phyloP scores from a whole-genome alignment of 2,113 vertebrate species.

The Axis porcinus region DNA sequence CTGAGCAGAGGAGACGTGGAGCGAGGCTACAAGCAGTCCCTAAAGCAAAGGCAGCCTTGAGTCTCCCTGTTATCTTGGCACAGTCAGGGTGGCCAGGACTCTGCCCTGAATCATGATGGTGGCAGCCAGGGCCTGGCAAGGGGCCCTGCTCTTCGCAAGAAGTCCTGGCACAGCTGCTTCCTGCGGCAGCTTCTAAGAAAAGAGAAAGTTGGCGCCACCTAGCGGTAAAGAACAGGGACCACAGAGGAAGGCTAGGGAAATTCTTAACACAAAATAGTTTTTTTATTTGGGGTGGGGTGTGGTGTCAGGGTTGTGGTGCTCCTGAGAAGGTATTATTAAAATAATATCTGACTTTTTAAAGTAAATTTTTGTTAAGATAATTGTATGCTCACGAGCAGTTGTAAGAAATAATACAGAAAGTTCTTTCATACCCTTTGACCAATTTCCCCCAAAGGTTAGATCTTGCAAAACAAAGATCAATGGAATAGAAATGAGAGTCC shows the following conservation, averaged over 20 bases:
- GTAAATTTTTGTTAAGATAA: not conserved
- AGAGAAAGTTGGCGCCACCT: slow-evolving; percentile 5
- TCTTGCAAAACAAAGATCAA: not conserved
- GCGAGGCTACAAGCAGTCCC: not conserved
- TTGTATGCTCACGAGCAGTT: not conserved
- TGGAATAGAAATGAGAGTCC: not conserved
- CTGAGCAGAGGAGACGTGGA: not conserved
- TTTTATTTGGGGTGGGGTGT: not conserved
- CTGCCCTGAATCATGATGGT: not conserved
- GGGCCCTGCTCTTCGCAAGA: too few species aligned
- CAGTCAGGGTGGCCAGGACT: not conserved
- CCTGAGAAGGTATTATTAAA: not conserved
- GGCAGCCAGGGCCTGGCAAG: not conserved
- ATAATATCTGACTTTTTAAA: not conserved
- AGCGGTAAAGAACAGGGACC: not conserved
- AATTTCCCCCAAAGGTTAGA: not conserved
- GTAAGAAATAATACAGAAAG: not conserved
- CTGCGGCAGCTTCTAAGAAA: not conserved
- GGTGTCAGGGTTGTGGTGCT: not conserved
- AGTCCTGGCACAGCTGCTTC: not conserved
- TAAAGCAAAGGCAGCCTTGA: not conserved
- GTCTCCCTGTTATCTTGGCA: not conserved
- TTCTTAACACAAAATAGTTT: not conserved
- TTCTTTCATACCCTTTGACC: not conserved
- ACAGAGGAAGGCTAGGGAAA: not conserved